Base-by-base conservation (phyloP, 2,888 invertebrate genomes). In the Dinocampus coccinellae region DNA sequence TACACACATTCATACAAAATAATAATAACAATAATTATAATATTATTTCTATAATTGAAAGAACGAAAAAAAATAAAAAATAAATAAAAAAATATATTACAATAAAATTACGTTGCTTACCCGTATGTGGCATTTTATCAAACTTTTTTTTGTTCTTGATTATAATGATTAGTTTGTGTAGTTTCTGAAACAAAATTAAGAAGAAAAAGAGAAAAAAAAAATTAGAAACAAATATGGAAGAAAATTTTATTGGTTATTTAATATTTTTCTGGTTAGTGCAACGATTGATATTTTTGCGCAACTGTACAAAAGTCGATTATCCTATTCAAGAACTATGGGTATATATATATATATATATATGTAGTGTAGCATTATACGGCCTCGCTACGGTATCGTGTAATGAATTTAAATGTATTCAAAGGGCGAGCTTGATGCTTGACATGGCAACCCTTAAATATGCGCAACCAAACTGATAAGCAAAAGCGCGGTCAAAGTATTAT, bases 401-500 rank as follows among this genome's bases (percentile, higher is more conserved):
- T 86, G 83, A 85, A 86, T 86, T 86, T 85, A 85, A 86, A 86
- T 86, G 82, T 86, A 86, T 86, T 85, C 85, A 85, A 85, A 83
- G 85, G 85, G 84, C 84, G 85, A 80, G 83, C 84, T 81, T 84
- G 84, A 82, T 81, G 83, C 82, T 83, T 82, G 84, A 84, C 85
- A 83, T 82, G 85, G 83, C 83, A 82, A 82, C 85, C 85, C 84
- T 85, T 84, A 84, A 85, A 84, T 84, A 85, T 58, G 33, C 84
- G 84, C 85, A 82, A 81, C 78, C 76, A 74, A 77, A 78, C 77
- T 83, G 84, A 84, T 84, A 84, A 84, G 84, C 76, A 72, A 76
- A 65, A 80, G 78, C 82, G 80, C 81, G 81, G 80, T 78, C 60
- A 80, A 84, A 80, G 80, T 82, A 82, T 84, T 83, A 80, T 82